Conservation (phyloP, 1,140 invertebrate genomes). For the Diuraphis noxia region DNA sequence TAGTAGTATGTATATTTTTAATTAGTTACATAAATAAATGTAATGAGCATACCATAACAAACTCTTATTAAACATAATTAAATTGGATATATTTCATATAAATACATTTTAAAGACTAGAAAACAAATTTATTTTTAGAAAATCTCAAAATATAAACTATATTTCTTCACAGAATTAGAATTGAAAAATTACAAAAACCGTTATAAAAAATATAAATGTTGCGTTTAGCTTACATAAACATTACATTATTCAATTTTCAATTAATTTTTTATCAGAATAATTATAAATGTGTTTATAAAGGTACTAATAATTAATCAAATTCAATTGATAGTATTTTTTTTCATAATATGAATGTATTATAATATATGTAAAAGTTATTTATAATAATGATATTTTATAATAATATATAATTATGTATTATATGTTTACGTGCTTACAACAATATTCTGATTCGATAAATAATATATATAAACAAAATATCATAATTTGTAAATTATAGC, state of each 20-base stretch:
- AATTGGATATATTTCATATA: background rate
- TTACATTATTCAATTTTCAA: no score
- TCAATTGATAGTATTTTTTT: no score
- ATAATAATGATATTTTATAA: no score
- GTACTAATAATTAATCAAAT: no score
- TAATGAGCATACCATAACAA: background rate
- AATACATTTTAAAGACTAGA: background rate
- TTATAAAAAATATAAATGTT: no score
- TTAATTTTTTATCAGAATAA: no score
- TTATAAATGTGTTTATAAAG: no score
- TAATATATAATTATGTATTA: no score
- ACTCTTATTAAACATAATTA: background rate
- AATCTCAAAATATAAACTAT: background rate
- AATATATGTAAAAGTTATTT: no score
- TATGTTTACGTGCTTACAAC: background rate
- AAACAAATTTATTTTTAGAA: background rate
- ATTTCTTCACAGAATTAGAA: background rate
- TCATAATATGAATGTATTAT: no score
- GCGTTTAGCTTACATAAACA: no score
- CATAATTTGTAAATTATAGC: background rate
- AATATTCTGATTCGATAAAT: background rate
- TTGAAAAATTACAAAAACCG: background rate
- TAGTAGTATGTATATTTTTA: background rate
- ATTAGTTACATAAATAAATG: background rate
- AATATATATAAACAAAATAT: background rate